Percentiles rank a stretch among this genome's conserved stretches.
Conservation (phyloP, 2,113 vertebrate genomes). For the Martes martes region DNA sequence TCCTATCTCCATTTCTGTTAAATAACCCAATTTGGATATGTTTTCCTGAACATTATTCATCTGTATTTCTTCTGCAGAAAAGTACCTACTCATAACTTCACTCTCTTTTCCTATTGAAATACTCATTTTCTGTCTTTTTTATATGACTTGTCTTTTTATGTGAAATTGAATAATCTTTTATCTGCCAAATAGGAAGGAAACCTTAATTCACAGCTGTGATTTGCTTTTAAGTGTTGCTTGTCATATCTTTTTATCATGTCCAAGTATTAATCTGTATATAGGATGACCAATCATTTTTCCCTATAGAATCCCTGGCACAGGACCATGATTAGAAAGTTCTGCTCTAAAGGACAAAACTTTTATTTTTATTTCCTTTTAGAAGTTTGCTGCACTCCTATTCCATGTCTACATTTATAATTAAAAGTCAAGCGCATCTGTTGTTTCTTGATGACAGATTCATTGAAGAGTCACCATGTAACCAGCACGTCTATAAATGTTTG, state of each 20-base stretch:
- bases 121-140: neutral
- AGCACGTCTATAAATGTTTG: neutral
- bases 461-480: neutral
- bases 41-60: constrained; percentile 1
- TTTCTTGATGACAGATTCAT: neutral
- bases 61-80: constrained; percentile 8
- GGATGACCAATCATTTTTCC: neutral
- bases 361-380: neutral
- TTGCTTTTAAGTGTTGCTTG: neutral
- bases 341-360: neutral
- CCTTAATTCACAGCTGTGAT: neutral
- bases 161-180: neutral
- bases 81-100: neutral
- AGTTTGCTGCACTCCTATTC: neutral
- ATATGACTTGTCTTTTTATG: neutral
- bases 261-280: neutral
- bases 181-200: neutral
- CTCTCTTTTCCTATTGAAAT: neutral
- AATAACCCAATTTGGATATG: neutral
- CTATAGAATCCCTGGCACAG: neutral
- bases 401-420: neutral
- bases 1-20: neutral
- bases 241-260: neutral
- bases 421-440: neutral
- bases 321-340: neutral